Percentiles rank a stretch among this genome's conserved stretches.
These are phyloP conservation scores for Trinectes maculatus DNA, from an alignment of 2,113 vertebrate species.

Conservation along the genomic window DNA sequence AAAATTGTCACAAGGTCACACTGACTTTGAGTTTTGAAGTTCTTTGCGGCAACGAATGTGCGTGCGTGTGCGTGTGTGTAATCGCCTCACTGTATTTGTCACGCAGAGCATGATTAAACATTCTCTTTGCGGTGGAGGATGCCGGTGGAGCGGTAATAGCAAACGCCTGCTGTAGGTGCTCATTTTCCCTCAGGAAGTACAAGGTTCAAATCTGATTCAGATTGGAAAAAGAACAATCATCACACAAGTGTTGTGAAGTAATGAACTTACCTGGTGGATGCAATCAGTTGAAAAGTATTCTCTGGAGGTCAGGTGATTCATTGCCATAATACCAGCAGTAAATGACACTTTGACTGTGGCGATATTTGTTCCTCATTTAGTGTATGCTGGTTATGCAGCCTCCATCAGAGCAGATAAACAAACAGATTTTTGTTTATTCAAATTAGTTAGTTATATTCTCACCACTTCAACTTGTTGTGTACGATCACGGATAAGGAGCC, in stretches of 20 bases:
- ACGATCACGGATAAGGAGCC: no score
- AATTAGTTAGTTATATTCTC: no score
- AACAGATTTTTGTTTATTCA: no score
- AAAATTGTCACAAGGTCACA: constrained; percentile 16
- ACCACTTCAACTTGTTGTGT: no score
- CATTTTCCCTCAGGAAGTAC: constrained; percentile 12
- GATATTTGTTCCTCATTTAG: no score
- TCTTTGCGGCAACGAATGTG: constrained; percentile 9
- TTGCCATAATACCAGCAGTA: constrained; percentile 1
- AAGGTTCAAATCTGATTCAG: constrained; percentile 46
- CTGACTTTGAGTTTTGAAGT: constrained; percentile 36
- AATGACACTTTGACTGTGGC: no score
- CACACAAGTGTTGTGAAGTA: constrained; percentile 10
- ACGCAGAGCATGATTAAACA: constrained; percentile 21
- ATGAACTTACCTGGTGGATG: constrained; percentile 25
- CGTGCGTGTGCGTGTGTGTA: neutral
- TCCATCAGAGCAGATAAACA: no score
- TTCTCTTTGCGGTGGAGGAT: neutral
- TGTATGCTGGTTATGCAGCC: no score
- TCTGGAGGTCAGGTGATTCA: constrained; percentile 9
- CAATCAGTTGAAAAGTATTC: constrained; percentile 9
- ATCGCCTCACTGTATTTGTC: constrained; percentile 15
- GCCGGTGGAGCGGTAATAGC: neutral
- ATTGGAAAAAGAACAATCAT: constrained; percentile 40
- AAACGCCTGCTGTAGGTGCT: constrained; percentile 34